These are phyloP conservation scores for Apis cerana DNA, from an alignment of 1,140 invertebrate species.

Conservation along the genomic window DNA sequence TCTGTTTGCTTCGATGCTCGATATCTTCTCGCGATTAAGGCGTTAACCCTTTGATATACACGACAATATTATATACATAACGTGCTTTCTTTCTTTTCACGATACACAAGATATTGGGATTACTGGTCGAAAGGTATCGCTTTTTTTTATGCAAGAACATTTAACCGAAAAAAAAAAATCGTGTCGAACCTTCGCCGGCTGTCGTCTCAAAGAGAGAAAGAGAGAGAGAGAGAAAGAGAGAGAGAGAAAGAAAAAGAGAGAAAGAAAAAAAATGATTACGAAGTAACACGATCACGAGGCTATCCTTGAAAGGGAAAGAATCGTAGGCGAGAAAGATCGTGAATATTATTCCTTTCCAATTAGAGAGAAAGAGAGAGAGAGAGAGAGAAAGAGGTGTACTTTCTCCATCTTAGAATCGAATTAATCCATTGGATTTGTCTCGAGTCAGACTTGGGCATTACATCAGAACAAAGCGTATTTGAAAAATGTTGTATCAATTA, in stretches of 20 bases:
- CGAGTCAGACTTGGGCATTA: neutral
- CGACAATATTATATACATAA: conserved; percentile 14
- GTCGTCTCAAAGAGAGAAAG: neutral
- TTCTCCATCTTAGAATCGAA: neutral
- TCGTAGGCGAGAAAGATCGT: neutral
- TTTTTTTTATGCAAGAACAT: conserved; percentile 18
- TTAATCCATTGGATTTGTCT: neutral
- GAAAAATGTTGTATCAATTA: too few species aligned
- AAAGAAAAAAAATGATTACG: neutral
- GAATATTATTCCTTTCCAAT: neutral
- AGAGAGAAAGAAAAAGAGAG: neutral
- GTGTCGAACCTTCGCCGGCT: neutral
- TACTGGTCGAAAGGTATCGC: conserved; percentile 14
- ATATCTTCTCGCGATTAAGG: neutral
- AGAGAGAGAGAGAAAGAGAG: neutral
- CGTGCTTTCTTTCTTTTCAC: conserved; percentile 15
- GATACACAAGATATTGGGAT: conserved; percentile 32
- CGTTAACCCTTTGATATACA: neutral
- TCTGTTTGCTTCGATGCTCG: neutral
- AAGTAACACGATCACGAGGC: neutral
- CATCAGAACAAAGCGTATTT: too few species aligned
- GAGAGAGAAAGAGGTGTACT: too few species aligned
- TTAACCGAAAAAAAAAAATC: neutral
- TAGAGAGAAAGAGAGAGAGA: neutral
- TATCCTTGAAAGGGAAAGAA: neutral